Evolutionary conservation across 2,888 invertebrate genomes (phyloP), one percentile per base, ranked within the genome.

Genomic region (Microdon myrmicae): DNA sequence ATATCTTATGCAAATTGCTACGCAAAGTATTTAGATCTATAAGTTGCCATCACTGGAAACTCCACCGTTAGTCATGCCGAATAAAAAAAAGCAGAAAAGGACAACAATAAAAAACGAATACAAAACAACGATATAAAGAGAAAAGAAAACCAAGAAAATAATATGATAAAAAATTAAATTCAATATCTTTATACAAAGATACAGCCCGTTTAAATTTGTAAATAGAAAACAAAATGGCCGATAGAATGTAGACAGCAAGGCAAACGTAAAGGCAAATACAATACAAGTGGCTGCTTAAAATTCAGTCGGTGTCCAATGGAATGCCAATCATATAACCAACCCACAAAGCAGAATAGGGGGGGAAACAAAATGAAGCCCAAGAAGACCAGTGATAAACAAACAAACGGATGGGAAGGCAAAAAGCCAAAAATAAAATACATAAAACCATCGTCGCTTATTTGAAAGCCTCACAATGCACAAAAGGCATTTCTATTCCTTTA

Each of bases 161-260:
- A n/a, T 23, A 22, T 32, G 23, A 14, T 28, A 14, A 25, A 43
- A 35, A 12, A 44, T 48, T 17, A 12, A 60, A 55, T 55, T 32
- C 19, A 55, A 48, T 39, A 44, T 23, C 32, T 13, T 10, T 12
- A 13, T 14, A 10, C n/a, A 14, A 13, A 20, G 4, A n/a, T 25
- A 3, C 10, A 16, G 19, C 1, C 10, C 1, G 32, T 25, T 20
- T 39, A 20, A 34, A 1, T 47, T 28, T 51, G 29, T 56, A 64
- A 58, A 64, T 53, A 64, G 51, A 64, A 64, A 58, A 28, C 64
- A 64, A 64, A 64, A 64, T 64, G 64, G 64, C 64, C 64, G 58
- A 64, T 53, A 58, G 51, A 64, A 58, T 53, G 37, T 47, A 34
- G 49, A 37, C 31, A 44, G 45, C 19, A 39, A 32, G n/a, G n/a